Evolutionary conservation across 92 coral and sea anemone genomes (phyloP).

Genomic region (Isaurus tuberculatus): DNA sequence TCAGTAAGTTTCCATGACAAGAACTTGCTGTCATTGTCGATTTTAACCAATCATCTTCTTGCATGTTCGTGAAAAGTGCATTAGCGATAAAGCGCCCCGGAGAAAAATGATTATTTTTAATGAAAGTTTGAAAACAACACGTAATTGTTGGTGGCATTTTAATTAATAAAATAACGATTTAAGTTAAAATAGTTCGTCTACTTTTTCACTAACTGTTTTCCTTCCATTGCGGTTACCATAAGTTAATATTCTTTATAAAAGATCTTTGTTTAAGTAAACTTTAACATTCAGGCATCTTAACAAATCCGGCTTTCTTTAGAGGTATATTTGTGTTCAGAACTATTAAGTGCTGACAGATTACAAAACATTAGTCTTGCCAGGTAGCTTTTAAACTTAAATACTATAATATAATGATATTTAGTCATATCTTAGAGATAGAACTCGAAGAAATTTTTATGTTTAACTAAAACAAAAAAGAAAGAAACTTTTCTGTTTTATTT

Average conservation of each 20-base stretch:
- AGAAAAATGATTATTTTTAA: conserved; percentile 31
- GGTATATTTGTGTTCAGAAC: neutral
- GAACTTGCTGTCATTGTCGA: conserved; percentile 35
- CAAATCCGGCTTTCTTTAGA: neutral
- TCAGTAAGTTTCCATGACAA: conserved; percentile 38
- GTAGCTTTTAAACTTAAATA: neutral
- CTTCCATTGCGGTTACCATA: neutral
- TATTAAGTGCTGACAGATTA: neutral
- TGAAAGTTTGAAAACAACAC: conserved; percentile 34
- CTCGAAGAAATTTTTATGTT: neutral
- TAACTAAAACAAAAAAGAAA: neutral
- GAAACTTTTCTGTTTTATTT: neutral
- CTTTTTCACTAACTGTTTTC: neutral
- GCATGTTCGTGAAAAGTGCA: conserved; percentile 25
- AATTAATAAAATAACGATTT: conserved; percentile 66
- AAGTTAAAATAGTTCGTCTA: conserved; percentile 42
- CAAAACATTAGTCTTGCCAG: neutral
- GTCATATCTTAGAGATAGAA: neutral
- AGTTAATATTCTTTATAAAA: neutral
- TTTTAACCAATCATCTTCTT: conserved; percentile 42
- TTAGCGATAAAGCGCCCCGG: conserved; percentile 2
- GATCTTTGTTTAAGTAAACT: neutral
- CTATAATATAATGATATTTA: neutral
- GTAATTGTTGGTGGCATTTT: conserved; percentile 55
- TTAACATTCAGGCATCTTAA: neutral